Conservation (phyloP, 2,888 invertebrate species). For the Sinodicranocentrus sp. region DNA sequence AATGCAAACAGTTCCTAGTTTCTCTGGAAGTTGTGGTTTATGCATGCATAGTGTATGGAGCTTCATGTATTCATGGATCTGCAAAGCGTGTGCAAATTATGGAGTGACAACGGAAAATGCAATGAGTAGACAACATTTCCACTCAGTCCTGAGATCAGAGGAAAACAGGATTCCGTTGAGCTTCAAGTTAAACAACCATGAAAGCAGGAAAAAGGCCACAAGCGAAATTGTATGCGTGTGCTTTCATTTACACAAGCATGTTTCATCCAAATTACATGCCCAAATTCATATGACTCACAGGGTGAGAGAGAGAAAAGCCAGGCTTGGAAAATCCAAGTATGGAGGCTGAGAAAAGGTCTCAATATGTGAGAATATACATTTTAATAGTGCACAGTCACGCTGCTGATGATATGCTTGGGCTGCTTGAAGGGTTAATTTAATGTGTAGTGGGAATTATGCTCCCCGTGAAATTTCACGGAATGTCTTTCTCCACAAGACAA, state of each 20-base stretch:
- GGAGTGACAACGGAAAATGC: conserved; percentile 54
- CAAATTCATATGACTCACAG: neutral
- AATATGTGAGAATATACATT: conserved; percentile 6
- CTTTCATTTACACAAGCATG: neutral
- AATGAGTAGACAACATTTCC: conserved; percentile 37
- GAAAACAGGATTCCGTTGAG: conserved; percentile 12
- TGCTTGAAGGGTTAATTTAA: conserved; percentile 48
- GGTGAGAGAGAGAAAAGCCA: neutral
- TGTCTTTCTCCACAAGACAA: conserved; percentile 44
- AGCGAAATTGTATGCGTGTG: conserved; percentile 19
- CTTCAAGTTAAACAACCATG: conserved; percentile 52
- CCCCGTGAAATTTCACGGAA: conserved; percentile 59
- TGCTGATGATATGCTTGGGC: conserved; percentile 34
- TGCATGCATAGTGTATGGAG: no score
- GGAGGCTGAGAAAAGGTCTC: neutral
- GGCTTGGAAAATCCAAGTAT: neutral
- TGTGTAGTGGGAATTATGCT: conserved; percentile 56
- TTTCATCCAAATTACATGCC: neutral
- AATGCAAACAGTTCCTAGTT: no score
- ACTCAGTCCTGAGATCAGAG: conserved; percentile 6
- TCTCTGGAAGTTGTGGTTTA: no score
- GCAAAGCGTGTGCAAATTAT: conserved; percentile 43
- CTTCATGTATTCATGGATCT: no score
- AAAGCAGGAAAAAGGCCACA: conserved; percentile 50
- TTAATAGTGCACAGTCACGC: neutral